phyloP scores from a whole-genome alignment of 2,797 vertebrate species.

The Lithobates sylvaticus region DNA sequence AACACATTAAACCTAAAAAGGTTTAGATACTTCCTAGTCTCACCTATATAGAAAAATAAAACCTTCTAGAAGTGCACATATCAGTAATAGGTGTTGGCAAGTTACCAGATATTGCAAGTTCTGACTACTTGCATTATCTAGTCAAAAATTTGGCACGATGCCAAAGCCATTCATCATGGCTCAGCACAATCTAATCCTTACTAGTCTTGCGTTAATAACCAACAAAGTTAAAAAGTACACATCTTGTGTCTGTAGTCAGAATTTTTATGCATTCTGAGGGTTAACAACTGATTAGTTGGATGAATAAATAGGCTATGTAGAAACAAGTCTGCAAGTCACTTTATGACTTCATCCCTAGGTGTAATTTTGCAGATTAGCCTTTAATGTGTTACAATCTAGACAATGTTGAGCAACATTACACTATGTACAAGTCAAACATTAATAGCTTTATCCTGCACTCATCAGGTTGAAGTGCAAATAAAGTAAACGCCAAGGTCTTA shows the following conservation, averaged over 20 bases:
- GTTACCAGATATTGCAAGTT: not conserved
- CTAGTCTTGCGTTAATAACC: not conserved
- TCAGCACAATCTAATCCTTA: conserved; percentile 10
- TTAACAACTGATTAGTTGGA: not conserved
- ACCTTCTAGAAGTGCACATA: not conserved
- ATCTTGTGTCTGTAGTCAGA: not conserved
- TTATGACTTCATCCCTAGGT: no score
- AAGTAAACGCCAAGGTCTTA: no score
- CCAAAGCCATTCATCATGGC: not conserved
- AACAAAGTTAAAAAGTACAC: not conserved
- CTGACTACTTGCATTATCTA: not conserved
- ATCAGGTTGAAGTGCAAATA: no score
- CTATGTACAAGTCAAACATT: not conserved
- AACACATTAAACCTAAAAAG: no score
- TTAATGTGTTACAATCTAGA: not conserved
- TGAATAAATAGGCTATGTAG: no score
- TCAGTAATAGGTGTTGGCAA: not conserved
- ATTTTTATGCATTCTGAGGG: not conserved
- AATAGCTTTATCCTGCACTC: not conserved
- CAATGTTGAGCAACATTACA: no score
- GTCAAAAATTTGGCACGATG: not conserved
- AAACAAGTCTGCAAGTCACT: not conserved
- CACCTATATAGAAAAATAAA: no score
- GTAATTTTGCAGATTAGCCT: no score
- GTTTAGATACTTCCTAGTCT: no score